Evolutionary conservation across 1,140 invertebrate species (phyloP), one percentile per base, ranked within the genome.

Genomic region (Drosophila grimshawi): DNA sequence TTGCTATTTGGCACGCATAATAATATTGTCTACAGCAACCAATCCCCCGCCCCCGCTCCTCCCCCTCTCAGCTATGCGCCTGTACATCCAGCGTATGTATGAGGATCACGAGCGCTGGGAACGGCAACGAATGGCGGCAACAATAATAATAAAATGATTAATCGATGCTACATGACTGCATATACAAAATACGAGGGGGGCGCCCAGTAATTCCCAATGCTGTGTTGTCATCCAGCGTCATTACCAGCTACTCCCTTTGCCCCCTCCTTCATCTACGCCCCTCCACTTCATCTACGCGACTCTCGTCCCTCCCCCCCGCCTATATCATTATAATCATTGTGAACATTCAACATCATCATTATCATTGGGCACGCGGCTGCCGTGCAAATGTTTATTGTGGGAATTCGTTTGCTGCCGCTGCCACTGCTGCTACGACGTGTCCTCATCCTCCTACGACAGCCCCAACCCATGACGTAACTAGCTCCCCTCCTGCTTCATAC

Each of bases 71-170:
- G 39, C 39, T n/a, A 8, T n/a, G 39, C 39, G 4, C n/a, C 4
- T 7, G 10, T 41, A 41, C 7, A 41, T 41, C 3, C 27, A 49
- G 60, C 30, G 48, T 86, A 75, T 78, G 82, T 81, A 89, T 80
- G 85, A 75, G 73, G 85, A 85, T 83, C 83, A 88, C 83, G 80
- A 88, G 80, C 73, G 75, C 59, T 89, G 85, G 85, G 85, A 89
- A 83, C 62, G 72, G 77, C 79, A 80, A 55, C 80, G 76, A 83
- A 88, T 80, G 83, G 80, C 79, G 60, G 67, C 74, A 77, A 77
- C 76, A 89, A 89, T 85, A 89, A 80, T 89, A 88, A 89, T 89
- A 89, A 89, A 89, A 89, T 89, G 85, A 89, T 89, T 89, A 89
- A 89, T 89, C 85, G 85, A 89, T 89, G 85, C 86, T 89, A 89